Percentiles rank a stretch among this genome's conserved stretches.
These are phyloP conservation scores for Trachymyrmex septentrionalis DNA, from an alignment of 1,140 invertebrate genomes.

Conservation along the genomic window DNA sequence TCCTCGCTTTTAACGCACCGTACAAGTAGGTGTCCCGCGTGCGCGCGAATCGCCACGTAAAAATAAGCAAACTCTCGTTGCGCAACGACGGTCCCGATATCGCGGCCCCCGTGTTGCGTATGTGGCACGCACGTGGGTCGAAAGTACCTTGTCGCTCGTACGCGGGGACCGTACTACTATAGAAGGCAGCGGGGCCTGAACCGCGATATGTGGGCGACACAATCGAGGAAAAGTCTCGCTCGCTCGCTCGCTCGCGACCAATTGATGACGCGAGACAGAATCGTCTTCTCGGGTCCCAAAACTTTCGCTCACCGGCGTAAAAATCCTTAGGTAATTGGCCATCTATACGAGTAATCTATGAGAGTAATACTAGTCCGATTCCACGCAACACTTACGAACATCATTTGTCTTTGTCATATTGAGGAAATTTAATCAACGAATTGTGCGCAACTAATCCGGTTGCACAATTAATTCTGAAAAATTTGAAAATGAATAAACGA, in stretches of 20 bases:
- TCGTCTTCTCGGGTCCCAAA: background rate
- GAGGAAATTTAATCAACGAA: no score
- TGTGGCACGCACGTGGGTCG: slow-evolving; percentile 62
- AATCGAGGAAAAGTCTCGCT: slow-evolving; percentile 39
- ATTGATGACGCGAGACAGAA: slow-evolving; percentile 27
- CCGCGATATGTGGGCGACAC: slow-evolving; percentile 43
- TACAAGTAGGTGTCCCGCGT: slow-evolving; percentile 40
- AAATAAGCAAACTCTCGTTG: slow-evolving; percentile 50
- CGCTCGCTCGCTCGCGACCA: slow-evolving; percentile 26
- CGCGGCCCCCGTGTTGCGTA: slow-evolving; percentile 61
- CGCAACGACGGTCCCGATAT: slow-evolving; percentile 57
- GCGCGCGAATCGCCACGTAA: slow-evolving; percentile 48
- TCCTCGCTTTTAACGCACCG: slow-evolving; percentile 11
- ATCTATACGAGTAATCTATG: no score
- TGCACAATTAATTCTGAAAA: no score
- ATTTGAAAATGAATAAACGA: no score
- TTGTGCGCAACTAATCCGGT: no score
- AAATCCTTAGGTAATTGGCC: no score
- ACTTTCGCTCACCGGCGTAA: background rate
- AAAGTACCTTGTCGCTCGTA: slow-evolving; percentile 38
- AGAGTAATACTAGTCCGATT: no score
- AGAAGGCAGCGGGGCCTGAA: slow-evolving; percentile 49
- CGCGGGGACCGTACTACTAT: slow-evolving; percentile 31
- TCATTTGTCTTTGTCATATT: no score
- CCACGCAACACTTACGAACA: no score